A percentile compares a stretch with the other conserved stretches of the same genome.
Evolutionary conservation across 2,888 invertebrate species (phyloP).

Genomic region (Pseudococcus jackbeardsleyi): DNA sequence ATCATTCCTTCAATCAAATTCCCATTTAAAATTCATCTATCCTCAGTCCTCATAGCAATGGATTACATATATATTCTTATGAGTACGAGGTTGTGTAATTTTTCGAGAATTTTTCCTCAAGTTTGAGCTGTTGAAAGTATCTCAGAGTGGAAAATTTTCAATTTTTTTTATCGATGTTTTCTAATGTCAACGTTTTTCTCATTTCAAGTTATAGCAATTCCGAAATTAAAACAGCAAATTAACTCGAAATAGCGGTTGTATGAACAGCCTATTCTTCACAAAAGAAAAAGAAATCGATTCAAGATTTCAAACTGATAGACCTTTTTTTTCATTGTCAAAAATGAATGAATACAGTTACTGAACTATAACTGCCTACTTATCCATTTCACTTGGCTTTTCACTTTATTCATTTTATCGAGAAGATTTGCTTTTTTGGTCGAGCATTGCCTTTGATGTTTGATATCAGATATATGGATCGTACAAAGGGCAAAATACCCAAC

Average conservation of each 20-base stretch:
- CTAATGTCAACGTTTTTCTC: no score
- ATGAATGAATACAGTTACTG: slow-evolving; percentile 1
- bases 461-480: not conserved
- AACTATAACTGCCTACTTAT: not conserved
- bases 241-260: not conserved
- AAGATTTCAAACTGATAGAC: not conserved
- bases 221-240: no score
- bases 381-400: not conserved
- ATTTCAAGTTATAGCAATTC: no score
- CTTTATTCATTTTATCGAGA: slow-evolving; percentile 10
- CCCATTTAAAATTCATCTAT: not conserved
- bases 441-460: not conserved
- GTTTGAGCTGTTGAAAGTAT: no score
- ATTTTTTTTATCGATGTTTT: no score
- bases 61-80: no score
- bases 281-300: not conserved
- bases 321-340: not conserved
- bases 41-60: not conserved
- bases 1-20: not conserved
- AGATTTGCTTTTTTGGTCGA: slow-evolving; percentile 1
- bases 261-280: no score
- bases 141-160: no score
- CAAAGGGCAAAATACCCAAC: not conserved
- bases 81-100: no score
- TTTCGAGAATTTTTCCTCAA: no score